Percentiles rank a stretch among this genome's conserved stretches.
Evolutionary conservation across 2,113 vertebrate genomes (phyloP).

Genomic region (Zootoca vivipara): DNA sequence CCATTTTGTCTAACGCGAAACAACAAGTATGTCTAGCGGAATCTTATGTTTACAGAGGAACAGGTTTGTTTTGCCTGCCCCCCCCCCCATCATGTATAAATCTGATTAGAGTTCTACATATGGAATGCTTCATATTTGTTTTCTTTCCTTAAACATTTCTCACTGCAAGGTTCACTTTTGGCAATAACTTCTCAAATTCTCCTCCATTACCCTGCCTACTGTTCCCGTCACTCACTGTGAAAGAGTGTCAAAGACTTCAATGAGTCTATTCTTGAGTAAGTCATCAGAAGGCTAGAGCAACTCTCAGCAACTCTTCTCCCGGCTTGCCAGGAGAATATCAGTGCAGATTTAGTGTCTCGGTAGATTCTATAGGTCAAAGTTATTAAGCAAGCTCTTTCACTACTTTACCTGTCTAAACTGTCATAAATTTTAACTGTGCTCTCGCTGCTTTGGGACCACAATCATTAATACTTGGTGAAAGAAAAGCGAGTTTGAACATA

Average conservation of each 20-base stretch:
- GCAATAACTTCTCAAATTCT: not conserved
- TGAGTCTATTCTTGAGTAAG: conserved; percentile 13
- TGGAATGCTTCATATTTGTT: not conserved
- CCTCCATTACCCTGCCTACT: not conserved
- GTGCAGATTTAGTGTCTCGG: not conserved
- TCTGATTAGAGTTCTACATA: not conserved
- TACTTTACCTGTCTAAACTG: conserved; percentile 35
- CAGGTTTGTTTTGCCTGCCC: not conserved
- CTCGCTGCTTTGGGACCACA: not conserved
- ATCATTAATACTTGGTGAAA: conserved; percentile 15
- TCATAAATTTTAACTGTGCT: conserved; percentile 24
- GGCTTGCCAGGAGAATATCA: conserved; percentile 8
- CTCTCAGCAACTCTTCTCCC: not conserved
- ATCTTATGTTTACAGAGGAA: not conserved
- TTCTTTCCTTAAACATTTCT: not conserved
- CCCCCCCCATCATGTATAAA: not conserved
- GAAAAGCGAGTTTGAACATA: conserved; percentile 20
- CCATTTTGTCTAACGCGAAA: not conserved
- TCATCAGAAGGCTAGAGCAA: not conserved
- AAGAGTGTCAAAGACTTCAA: conserved; percentile 14
- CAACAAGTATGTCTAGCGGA: not conserved
- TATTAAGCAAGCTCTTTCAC: conserved; percentile 20
- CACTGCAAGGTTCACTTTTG: not conserved
- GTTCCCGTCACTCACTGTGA: conserved; percentile 12
- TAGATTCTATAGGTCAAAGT: conserved; percentile 32